phyloP scores from a whole-genome alignment of 2,797 vertebrate species.

The Aselliscus stoliczkanus region DNA sequence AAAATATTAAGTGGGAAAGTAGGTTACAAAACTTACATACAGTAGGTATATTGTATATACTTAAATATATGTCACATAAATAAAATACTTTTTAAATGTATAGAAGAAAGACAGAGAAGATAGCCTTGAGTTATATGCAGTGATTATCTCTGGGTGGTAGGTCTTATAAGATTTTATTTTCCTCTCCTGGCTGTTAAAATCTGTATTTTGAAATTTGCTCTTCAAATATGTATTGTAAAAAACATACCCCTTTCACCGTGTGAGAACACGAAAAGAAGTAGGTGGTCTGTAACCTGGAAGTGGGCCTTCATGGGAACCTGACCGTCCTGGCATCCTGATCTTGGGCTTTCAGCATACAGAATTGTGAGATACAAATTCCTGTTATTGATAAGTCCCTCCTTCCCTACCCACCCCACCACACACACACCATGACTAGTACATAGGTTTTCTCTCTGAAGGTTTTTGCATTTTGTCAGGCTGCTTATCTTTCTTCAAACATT shows the following conservation, averaged over 20 bases:
- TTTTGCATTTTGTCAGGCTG: not conserved
- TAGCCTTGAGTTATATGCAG: not conserved
- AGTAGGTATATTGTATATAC: not conserved
- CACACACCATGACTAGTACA: not conserved
- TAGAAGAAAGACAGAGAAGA: not conserved
- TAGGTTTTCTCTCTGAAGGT: not conserved
- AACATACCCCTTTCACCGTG: not conserved
- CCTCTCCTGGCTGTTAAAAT: constrained; percentile 9
- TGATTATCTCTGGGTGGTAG: not conserved
- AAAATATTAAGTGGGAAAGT: not conserved
- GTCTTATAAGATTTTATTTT: not conserved
- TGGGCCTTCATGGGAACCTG: not conserved
- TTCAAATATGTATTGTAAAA: not conserved
- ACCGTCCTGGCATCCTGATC: not conserved
- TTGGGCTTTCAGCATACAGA: not conserved
- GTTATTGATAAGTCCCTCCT: too few relatives aligned
- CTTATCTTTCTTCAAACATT: not conserved
- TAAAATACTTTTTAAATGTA: not conserved
- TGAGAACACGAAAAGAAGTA: not conserved
- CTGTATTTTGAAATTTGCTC: not conserved
- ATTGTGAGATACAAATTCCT: not conserved
- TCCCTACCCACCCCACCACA: not conserved
- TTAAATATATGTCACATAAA: not conserved
- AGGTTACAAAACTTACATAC: not conserved
- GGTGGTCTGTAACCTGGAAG: not conserved